These are phyloP conservation scores for Scelioninae gen. 1 DNA, from an alignment of 2,888 invertebrate species.

Conservation along the genomic window DNA sequence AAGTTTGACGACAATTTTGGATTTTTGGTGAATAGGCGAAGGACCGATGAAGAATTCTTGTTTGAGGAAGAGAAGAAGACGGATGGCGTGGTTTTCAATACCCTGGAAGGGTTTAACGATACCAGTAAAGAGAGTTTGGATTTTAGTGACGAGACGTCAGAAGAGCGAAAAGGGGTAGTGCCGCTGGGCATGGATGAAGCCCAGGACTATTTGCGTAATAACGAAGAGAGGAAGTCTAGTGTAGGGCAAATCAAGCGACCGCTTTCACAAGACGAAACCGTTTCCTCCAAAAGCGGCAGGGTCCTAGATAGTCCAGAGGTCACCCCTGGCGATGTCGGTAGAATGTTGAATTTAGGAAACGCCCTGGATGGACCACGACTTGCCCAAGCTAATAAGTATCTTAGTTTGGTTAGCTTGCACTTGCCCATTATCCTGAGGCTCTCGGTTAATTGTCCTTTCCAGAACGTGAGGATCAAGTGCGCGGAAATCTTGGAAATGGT, in stretches of 20 bases:
- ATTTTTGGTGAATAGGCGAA: constrained; percentile 67
- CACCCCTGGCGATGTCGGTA: constrained; percentile 83
- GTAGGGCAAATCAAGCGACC: constrained; percentile 81
- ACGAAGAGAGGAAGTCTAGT: constrained; percentile 80
- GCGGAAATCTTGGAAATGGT: constrained; percentile 86
- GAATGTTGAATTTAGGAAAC: constrained; percentile 83
- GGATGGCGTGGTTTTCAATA: constrained; percentile 81
- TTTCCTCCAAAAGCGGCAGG: constrained; percentile 81
- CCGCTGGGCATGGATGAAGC: constrained; percentile 32
- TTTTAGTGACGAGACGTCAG: constrained; percentile 34
- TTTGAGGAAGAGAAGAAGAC: constrained; percentile 74
- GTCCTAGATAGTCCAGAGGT: constrained; percentile 83
- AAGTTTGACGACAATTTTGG: constrained; percentile 82
- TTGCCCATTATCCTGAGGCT: constrained; percentile 86
- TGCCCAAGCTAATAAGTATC: constrained; percentile 85
- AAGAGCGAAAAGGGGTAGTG: constrained; percentile 43
- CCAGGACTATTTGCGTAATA: constrained; percentile 76
- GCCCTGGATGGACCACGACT: constrained; percentile 82
- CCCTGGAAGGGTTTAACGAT: constrained; percentile 80
- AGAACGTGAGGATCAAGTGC: constrained; percentile 87
- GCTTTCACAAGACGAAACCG: constrained; percentile 81
- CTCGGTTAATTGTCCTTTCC: constrained; percentile 87
- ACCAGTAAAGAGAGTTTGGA: constrained; percentile 61
- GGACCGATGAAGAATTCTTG: constrained; percentile 73
- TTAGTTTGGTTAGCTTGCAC: constrained; percentile 85